Evolutionary conservation across 2,797 vertebrate species (phyloP).

Genomic region (Acanthurus lineatus): DNA sequence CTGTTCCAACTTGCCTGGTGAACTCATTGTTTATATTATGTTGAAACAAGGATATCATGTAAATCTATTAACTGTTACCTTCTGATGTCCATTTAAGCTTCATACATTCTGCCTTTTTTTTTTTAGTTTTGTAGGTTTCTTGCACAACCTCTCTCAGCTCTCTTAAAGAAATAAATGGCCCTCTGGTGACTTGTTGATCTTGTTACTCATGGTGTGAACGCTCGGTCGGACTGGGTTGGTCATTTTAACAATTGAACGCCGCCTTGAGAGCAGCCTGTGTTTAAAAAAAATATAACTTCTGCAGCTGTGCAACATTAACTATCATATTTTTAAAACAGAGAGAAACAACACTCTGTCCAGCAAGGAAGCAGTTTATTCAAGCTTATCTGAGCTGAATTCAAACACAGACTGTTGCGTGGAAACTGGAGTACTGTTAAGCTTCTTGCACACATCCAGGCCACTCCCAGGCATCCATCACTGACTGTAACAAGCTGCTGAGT

Average conservation of each 20-base stretch:
- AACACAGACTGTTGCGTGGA: constrained; percentile 37
- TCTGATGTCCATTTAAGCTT: constrained; percentile 12
- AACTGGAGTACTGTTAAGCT: constrained; percentile 39
- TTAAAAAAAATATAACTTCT: constrained; percentile 12
- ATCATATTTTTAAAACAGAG: constrained; percentile 41
- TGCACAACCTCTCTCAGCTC: constrained; percentile 20
- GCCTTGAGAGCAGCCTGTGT: constrained; percentile 25
- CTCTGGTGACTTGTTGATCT: constrained; percentile 66
- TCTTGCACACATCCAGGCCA: background rate
- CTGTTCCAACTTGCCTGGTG: background rate
- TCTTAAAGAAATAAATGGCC: constrained; percentile 43
- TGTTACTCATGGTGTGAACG: constrained; percentile 43
- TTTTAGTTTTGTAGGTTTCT: constrained; percentile 6
- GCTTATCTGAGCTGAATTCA: constrained; percentile 43
- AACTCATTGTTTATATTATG: background rate
- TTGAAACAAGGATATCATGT: background rate
- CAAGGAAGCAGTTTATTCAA: constrained; percentile 42
- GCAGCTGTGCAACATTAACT: constrained; percentile 50
- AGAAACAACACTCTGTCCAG: background rate
- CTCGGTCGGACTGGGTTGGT: constrained; percentile 23
- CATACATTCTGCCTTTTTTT: background rate
- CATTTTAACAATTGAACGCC: constrained; percentile 42
- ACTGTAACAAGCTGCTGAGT: constrained; percentile 60
- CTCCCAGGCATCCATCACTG: constrained; percentile 48
- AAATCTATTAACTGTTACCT: background rate